phyloP scores from a whole-genome alignment of 92 coral and sea anemone genomes.

The Bergia sp. region DNA sequence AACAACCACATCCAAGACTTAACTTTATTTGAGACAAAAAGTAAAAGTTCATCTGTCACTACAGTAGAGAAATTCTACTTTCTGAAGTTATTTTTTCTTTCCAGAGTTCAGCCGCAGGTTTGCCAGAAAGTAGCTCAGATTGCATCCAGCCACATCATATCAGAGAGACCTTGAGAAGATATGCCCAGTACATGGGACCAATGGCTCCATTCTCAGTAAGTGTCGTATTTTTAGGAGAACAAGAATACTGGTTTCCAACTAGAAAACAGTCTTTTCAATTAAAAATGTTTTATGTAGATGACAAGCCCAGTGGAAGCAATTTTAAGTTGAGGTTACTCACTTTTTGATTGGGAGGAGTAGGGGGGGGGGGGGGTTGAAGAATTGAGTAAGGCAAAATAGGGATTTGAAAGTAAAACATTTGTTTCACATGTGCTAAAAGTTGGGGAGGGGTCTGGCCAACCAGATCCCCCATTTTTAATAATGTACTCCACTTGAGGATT shows the following conservation, averaged over 20 bases:
- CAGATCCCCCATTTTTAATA: no score
- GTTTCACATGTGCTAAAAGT: no score
- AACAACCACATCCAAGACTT: neutral
- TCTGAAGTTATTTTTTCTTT: neutral
- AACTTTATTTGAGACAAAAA: neutral
- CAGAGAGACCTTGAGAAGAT: slow-evolving; percentile 91
- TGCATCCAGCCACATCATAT: slow-evolving; percentile 97
- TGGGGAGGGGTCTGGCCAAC: no score
- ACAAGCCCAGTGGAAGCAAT: no score
- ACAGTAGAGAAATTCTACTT: neutral
- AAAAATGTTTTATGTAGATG: no score
- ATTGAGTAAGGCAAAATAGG: no score
- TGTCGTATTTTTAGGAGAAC: neutral
- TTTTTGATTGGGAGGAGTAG: no score
- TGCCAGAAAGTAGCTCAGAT: slow-evolving; percentile 73
- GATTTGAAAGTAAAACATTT: no score
- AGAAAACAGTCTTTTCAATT: neutral
- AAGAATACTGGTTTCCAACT: no score
- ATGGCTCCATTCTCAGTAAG: slow-evolving; percentile 97
- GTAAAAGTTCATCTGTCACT: neutral
- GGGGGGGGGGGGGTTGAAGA: no score
- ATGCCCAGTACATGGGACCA: slow-evolving; percentile 88
- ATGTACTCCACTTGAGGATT: neutral
- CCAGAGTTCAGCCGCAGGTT: slow-evolving; percentile 77
- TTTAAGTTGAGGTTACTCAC: no score